Evolutionary conservation across 2,888 invertebrate genomes (phyloP).

Genomic region (Strigamia maritima): DNA sequence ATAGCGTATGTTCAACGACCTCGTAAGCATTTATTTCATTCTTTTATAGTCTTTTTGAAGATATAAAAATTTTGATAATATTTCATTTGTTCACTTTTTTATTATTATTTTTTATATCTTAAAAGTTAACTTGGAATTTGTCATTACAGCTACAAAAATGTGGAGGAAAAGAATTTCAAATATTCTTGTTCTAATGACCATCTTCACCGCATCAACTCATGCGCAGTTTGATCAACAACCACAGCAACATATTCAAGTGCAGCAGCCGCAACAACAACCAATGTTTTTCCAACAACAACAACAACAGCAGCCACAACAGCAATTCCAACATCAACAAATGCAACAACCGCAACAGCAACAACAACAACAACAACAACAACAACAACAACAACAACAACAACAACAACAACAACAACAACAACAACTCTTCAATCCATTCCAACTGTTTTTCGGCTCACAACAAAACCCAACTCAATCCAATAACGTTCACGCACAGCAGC

Average conservation of each 20-base stretch:
- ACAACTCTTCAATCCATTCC: background rate
- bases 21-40: conserved; percentile 9
- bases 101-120: background rate
- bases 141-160: background rate
- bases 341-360: background rate
- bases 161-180: conserved; percentile 18
- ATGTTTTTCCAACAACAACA: background rate
- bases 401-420: background rate
- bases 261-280: conserved; percentile 11
- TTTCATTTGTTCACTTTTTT: background rate
- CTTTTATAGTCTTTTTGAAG: background rate
- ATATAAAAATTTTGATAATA: background rate
- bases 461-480: background rate
- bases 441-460: conserved; percentile 25
- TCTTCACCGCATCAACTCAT: background rate
- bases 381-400: background rate
- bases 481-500: background rate
- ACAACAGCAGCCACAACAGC: conserved; percentile 28
- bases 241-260: conserved; percentile 2
- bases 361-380: background rate
- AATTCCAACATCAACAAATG: background rate
- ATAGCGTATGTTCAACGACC: conserved; percentile 12
- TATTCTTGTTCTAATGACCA: background rate
- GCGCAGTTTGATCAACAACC: conserved; percentile 19
- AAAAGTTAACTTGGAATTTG: background rate